Evolutionary conservation across 2,797 vertebrate species (phyloP), one percentile per base, ranked within the genome.

Genomic region (Allobates femoralis): DNA sequence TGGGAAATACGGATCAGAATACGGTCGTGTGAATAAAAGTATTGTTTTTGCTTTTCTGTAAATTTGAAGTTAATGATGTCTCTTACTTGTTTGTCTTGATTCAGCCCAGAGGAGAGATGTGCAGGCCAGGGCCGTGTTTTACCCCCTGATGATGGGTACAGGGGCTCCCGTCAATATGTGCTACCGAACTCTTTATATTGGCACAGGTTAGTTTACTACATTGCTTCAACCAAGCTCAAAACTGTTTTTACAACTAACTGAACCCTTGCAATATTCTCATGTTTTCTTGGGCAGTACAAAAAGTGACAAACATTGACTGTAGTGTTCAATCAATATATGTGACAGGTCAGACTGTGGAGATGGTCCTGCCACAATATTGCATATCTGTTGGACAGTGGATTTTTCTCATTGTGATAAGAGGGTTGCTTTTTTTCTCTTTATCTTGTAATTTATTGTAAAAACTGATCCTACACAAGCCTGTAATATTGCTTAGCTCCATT

Each of bases 101-200:
- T 37, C 89, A 97, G 97, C 91, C 84, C 95, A 95, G 90, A 96
- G 92, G 90, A 97, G 95, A 91, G 94, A 96, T 66, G 96, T 98
- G 86, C 96, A 97, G 90, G 96, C 97, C 85, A 94, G 97, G 90
- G 97, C 97, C 0, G 96, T 98, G 85, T 97, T 98, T 92, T 98
- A 97, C 91, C 96, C 97, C 10, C 94, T 98, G 81, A 95, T 96
- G 89, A 97, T 96, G 88, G 93, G 96, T 90, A 96, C 96, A 89
- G 94, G 93, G 85, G 95, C 96, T 55, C 87, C 87, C 30, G 95
- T 98, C 87, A 96, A 93, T 93, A 98, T 98, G 97, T 97, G 97
- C 92, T 98, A 97, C 85, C 95, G 97, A 91, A 98, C 97, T 51
- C 95, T 98, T 90, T 97, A 98, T 94, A 98, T 98, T 85, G 97